phyloP scores from a whole-genome alignment of 2,797 vertebrate genomes.

The Todus mexicanus region DNA sequence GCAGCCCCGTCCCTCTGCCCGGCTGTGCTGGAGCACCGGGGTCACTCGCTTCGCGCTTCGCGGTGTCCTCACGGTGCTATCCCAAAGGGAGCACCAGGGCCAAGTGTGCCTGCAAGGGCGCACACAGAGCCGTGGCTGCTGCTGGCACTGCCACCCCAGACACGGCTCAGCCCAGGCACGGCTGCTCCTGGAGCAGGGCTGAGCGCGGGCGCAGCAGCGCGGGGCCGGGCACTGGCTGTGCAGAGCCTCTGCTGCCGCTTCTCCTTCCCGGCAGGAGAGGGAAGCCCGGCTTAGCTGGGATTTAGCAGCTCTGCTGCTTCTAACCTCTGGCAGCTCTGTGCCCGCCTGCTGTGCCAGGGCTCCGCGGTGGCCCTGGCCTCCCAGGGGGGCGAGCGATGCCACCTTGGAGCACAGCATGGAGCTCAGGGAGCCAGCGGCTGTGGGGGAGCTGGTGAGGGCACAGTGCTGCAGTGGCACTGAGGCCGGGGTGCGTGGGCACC shows the following conservation, averaged over 20 bases:
- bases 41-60: fast-evolving
- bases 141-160: not conserved
- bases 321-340: not conserved
- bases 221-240: not conserved
- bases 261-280: not conserved
- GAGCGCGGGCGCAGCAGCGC: not conserved
- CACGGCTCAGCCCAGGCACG: not conserved
- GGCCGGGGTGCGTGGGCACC: not conserved
- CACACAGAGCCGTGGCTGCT: fast-evolving
- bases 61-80: fast-evolving
- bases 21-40: fast-evolving
- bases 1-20: not conserved
- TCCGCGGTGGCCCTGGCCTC: not conserved
- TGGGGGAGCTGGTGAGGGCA: fast-evolving
- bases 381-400: not conserved
- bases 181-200: not conserved
- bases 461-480: fast-evolving
- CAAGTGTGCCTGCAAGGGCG: fast-evolving
- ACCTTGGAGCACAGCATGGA: fast-evolving
- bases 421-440: not conserved
- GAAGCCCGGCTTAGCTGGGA: not conserved
- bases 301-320: not conserved
- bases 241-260: not conserved
- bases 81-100: fast-evolving
- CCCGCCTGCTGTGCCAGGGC: not conserved